Evolutionary conservation across 2,113 vertebrate genomes (phyloP).

Genomic region (Cryptoleucopteryx plumbea): DNA sequence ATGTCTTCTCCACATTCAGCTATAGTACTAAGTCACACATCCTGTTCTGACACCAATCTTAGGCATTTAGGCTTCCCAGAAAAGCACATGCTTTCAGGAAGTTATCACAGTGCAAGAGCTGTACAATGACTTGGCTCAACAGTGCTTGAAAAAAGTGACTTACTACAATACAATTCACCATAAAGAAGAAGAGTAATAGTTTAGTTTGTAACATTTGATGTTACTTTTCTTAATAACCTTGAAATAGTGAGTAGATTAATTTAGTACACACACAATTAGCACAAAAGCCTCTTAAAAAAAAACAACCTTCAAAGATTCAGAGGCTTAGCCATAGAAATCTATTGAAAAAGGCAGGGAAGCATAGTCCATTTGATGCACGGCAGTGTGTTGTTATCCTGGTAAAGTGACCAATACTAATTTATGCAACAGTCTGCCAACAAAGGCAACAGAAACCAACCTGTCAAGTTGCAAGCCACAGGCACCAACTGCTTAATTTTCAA

Average conservation of each 20-base stretch:
- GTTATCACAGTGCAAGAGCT: background rate
- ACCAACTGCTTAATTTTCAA: background rate
- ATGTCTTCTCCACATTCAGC: background rate
- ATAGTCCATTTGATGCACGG: background rate
- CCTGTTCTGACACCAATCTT: background rate
- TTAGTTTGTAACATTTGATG: background rate
- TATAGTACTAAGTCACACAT: background rate
- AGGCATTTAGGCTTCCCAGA: background rate
- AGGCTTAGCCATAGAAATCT: background rate
- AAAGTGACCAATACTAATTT: background rate
- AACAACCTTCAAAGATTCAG: background rate
- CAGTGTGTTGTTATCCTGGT: background rate
- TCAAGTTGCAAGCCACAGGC: background rate
- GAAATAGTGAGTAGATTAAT: background rate
- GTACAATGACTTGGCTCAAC: background rate
- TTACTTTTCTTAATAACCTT: background rate
- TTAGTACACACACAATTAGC: background rate
- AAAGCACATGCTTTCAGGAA: background rate
- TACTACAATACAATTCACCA: background rate
- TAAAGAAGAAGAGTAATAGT: background rate
- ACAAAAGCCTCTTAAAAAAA: background rate
- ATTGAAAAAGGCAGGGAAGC: background rate
- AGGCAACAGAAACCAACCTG: background rate
- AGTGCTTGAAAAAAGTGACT: background rate
- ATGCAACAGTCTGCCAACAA: background rate